Base-by-base conservation (phyloP, 2,113 vertebrate genomes). In the Brachypteracias leptosomus region DNA sequence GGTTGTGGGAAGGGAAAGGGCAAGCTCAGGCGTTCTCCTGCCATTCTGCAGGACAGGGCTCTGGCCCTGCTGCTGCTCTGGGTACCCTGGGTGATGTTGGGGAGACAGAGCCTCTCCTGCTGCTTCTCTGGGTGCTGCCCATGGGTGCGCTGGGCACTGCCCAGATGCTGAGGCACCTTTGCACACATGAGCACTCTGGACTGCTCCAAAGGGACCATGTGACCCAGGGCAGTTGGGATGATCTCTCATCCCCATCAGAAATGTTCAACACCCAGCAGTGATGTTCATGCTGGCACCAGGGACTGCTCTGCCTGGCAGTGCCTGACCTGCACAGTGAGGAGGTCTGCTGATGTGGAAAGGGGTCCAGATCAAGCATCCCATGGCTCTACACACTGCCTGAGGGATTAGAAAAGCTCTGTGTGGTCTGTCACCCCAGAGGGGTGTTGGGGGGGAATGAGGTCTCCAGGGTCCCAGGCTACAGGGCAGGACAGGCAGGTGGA, bases 181-280 rank as follows among this genome's bases (percentile, higher is more conserved):
- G 2, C 13, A 26, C 20, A 15, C 57, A 33, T 0, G 1, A 76
- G 44, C 10, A 10, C 19, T 51, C 63, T 61, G 87, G 35, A 70
- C 24, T 68, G 44, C n/a, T 54, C 46, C 36, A 47, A 44, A 57
- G 55, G 22, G 15, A 52, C n/a, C 10, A 12, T 2, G 42, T 73
- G 40, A 24, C 29, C 35, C 44, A 51, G 52, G 25, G 29, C 58
- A 26, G 29, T 0, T 38, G 44, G 31, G 17, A 68, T 68, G 54
- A 52, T 47, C 11, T 19, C 11, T 16, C 15, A 18, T 58, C 44
- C 7, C 21, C 3, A 2, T 8, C 6, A 13, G 52, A 29, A 36
- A 1, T 8, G 44, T 42, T 0, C 0, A 49, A 62, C 2, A 19
- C 9, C 28, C 61, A 51, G 42, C 21, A 83, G 52, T 0, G 0